Percentiles rank a stretch among this genome's conserved stretches.
phyloP scores from a whole-genome alignment of 2,888 invertebrate species.

The Unio delphinus region DNA sequence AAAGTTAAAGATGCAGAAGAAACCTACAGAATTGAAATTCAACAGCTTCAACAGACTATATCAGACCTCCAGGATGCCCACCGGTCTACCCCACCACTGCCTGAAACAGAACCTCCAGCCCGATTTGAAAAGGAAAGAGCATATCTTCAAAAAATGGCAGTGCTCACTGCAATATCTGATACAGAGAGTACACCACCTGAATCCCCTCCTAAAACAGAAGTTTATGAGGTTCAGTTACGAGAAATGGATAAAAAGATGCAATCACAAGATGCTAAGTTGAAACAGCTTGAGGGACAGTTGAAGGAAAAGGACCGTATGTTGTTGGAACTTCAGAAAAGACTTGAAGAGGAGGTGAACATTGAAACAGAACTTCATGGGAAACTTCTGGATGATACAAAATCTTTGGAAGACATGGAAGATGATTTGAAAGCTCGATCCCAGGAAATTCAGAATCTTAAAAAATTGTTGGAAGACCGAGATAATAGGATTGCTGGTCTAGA shows the following conservation, averaged over 20 bases:
- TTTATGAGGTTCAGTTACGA: neutral
- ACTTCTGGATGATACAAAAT: conserved; percentile 28
- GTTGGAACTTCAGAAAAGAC: conserved; percentile 38
- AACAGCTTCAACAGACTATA: conserved; percentile 30
- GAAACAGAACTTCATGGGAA: conserved; percentile 34
- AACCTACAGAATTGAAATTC: conserved; percentile 37
- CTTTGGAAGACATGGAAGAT: conserved; percentile 33
- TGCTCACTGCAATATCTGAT: conserved; percentile 46
- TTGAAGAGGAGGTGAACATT: conserved; percentile 37
- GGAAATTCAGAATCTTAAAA: conserved; percentile 37
- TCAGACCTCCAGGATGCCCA: conserved; percentile 17
- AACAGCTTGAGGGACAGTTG: conserved; percentile 22
- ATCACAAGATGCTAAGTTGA: conserved; percentile 24
- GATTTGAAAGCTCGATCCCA: conserved; percentile 31
- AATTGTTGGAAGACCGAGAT: conserved; percentile 33
- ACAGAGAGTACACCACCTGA: conserved; percentile 29
- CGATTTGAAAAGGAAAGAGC: conserved; percentile 33
- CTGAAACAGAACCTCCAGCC: conserved; percentile 8
- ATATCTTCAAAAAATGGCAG: conserved; percentile 45
- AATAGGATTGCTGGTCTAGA: conserved; percentile 32
- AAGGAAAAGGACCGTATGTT: conserved; percentile 38
- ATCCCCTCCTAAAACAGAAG: conserved; percentile 4
- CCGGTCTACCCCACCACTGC: conserved; percentile 10
- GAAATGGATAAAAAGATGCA: conserved; percentile 19
- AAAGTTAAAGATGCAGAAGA: conserved; percentile 43